phyloP scores from a whole-genome alignment of 2,113 vertebrate genomes.

The Diphyllodes magnificus region DNA sequence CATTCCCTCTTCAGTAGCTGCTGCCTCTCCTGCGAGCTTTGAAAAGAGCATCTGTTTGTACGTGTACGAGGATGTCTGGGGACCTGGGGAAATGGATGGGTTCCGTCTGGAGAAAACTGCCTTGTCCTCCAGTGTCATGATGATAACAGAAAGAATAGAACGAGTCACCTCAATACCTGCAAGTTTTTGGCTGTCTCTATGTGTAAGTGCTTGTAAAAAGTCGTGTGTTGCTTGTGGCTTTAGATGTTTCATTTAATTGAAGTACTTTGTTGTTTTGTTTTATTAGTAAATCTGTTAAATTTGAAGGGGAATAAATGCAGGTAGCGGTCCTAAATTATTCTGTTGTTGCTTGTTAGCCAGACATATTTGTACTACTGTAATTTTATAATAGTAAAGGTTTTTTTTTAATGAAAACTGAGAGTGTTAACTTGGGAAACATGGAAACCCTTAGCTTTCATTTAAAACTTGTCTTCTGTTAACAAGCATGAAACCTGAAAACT shows the following conservation, averaged over 20 bases:
- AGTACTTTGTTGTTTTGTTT: not conserved
- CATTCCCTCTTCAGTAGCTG: slow-evolving; percentile 15
- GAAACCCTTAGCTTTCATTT: not conserved
- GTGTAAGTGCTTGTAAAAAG: not conserved
- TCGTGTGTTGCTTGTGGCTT: not conserved
- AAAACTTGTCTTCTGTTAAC: not conserved
- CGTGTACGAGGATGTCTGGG: not conserved
- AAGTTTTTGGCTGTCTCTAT: not conserved
- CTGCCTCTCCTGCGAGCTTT: not conserved
- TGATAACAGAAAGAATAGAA: not conserved
- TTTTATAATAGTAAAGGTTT: not conserved
- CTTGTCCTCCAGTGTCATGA: not conserved
- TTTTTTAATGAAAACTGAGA: not conserved
- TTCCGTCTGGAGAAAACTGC: not conserved
- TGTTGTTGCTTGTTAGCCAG: not conserved
- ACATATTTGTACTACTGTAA: not conserved
- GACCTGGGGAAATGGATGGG: not conserved
- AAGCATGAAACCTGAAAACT: not conserved
- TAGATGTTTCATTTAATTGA: not conserved
- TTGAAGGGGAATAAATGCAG: not conserved
- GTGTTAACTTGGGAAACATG: not conserved
- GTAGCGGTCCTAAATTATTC: not conserved
- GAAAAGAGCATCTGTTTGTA: not conserved
- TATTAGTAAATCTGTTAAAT: not conserved
- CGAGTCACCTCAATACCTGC: not conserved